Evolutionary conservation across 2,797 vertebrate species (phyloP).

Genomic region (Tapera naevia): DNA sequence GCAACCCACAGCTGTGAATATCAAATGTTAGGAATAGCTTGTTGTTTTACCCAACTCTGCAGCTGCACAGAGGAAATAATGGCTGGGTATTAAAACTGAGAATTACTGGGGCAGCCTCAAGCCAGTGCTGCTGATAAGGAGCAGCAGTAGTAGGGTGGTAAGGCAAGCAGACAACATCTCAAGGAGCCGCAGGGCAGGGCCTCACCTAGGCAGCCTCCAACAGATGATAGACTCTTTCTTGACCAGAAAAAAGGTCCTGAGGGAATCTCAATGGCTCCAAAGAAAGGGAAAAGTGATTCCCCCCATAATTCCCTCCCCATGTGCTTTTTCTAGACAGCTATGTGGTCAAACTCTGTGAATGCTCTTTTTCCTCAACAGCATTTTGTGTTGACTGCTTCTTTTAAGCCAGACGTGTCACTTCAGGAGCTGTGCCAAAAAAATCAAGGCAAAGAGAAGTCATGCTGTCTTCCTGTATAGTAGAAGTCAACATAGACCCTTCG

Average conservation of each 20-base stretch:
- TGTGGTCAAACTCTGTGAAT: not conserved
- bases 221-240: not conserved
- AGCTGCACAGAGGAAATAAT: constrained; percentile 22
- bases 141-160: not conserved
- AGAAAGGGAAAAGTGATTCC: not conserved
- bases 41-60: not conserved
- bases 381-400: not conserved
- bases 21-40: not conserved
- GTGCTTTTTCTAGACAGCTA: not conserved
- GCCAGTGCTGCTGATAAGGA: constrained; percentile 48
- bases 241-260: not conserved
- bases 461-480: not conserved
- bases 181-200: not conserved
- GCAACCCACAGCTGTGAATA: not conserved
- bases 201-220: accelerated
- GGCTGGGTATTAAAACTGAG: not conserved
- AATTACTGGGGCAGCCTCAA: constrained; percentile 5
- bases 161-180: not conserved
- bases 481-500: not conserved
- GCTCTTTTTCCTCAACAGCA: not conserved
- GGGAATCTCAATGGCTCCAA: not conserved
- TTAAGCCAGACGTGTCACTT: not conserved
- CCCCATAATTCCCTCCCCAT: not conserved
- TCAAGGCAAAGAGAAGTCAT: not conserved
- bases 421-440: not conserved